These are phyloP conservation scores for Sinocyclocheilus anophthalmus DNA, from an alignment of 2,113 vertebrate species.

Conservation along the genomic window DNA sequence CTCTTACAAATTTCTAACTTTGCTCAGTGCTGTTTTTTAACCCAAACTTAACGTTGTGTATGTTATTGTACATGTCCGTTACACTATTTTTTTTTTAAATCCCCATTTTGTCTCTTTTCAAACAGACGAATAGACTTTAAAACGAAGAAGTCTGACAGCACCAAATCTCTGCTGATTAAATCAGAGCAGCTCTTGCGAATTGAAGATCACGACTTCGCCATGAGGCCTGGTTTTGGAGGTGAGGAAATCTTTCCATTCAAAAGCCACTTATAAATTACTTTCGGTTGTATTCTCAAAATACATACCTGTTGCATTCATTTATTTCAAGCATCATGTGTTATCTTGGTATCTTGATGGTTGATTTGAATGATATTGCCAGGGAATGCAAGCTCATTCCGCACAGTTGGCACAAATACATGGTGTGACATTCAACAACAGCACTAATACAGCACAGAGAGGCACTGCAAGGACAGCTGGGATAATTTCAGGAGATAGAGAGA, in stretches of 20 bases:
- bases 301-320: background rate
- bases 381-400: background rate
- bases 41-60: background rate
- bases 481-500: background rate
- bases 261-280: background rate
- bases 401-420: background rate
- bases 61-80: background rate
- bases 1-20: background rate
- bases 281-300: background rate
- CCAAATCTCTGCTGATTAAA: constrained; percentile 82
- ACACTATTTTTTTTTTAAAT: background rate
- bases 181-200: constrained; percentile 86
- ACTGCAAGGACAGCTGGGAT: background rate
- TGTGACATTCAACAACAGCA: background rate
- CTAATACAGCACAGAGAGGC: background rate
- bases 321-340: background rate
- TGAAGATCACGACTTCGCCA: constrained; percentile 89
- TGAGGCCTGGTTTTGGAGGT: constrained; percentile 93
- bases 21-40: background rate
- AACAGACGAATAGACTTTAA: constrained; percentile 80
- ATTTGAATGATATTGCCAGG: background rate
- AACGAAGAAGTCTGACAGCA: constrained; percentile 84
- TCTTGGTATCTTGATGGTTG: background rate
- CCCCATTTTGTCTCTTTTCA: constrained; percentile 37
- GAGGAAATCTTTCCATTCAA: constrained; percentile 48